These are phyloP conservation scores for Chelonoidis abingdonii DNA, from an alignment of 2,113 vertebrate genomes.

Conservation along the genomic window DNA sequence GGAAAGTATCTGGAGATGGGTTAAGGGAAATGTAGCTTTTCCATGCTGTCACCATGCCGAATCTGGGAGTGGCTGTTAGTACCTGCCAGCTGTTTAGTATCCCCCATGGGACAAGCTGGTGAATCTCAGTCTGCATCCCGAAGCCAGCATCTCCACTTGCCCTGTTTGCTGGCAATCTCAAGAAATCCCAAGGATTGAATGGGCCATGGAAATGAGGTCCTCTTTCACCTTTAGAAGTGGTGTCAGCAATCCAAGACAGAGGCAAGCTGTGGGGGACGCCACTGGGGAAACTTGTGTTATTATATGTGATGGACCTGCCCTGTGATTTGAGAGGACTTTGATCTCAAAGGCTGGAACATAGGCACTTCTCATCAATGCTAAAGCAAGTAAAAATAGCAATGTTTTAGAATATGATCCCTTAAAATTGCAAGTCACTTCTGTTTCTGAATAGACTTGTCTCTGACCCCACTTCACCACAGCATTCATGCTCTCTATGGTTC, in stretches of 20 bases:
- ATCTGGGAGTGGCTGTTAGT: neutral
- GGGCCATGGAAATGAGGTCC: neutral
- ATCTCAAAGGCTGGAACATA: neutral
- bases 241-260: neutral
- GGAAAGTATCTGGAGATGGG: neutral
- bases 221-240: neutral
- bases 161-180: neutral
- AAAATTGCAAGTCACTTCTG: conserved; percentile 59
- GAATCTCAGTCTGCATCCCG: neutral
- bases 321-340: neutral
- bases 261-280: neutral
- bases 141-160: neutral
- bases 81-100: neutral
- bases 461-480: conserved; percentile 42
- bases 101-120: neutral
- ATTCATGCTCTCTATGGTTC: conserved; percentile 29
- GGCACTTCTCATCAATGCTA: conserved; percentile 20
- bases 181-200: neutral
- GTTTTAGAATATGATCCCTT: neutral
- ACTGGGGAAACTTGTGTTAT: neutral
- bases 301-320: neutral
- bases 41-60: fast-evolving
- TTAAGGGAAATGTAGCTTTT: neutral
- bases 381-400: conserved; percentile 12
- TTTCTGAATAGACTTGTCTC: conserved; percentile 42